Percentiles rank a stretch among this genome's conserved stretches.
phyloP scores from a whole-genome alignment of 2,888 invertebrate genomes.

The Callyntrura guangdongensis region DNA sequence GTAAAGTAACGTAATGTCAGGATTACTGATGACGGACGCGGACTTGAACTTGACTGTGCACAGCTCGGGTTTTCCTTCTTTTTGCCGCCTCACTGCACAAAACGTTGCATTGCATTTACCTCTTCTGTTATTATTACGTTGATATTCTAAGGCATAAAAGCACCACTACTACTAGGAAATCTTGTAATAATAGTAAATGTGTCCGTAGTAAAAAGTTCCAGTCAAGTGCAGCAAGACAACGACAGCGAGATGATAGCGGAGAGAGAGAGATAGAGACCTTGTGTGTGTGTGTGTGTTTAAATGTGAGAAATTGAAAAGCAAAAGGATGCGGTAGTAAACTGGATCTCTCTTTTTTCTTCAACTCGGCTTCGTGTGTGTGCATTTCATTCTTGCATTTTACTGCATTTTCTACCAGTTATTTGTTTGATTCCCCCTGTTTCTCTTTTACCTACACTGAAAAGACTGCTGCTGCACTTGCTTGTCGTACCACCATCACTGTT shows the following conservation, averaged over 20 bases:
- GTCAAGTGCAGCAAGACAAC: conserved; percentile 56
- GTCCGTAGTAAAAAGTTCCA: conserved; percentile 31
- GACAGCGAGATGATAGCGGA: too few relatives aligned
- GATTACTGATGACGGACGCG: conserved; percentile 67
- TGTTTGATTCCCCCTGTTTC: conserved; percentile 26
- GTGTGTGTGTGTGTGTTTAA: not conserved
- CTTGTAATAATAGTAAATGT: conserved; percentile 39
- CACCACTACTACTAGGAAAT: not conserved
- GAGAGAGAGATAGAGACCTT: too few relatives aligned
- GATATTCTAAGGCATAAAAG: not conserved
- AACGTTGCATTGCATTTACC: not conserved
- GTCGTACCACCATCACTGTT: not conserved
- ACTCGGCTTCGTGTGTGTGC: conserved; percentile 57
- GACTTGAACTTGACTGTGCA: conserved; percentile 62
- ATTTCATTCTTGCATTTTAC: conserved; percentile 68
- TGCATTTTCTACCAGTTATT: conserved; percentile 49
- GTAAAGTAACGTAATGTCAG: conserved; percentile 60
- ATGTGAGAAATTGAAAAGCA: not conserved
- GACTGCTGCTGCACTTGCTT: conserved; percentile 52
- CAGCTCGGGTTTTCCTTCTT: conserved; percentile 42
- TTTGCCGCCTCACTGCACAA: conserved; percentile 53
- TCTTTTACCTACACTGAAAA: too few relatives aligned
- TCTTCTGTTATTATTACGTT: not conserved
- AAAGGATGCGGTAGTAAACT: conserved; percentile 39
- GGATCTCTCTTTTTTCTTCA: conserved; percentile 40